Evolutionary conservation across 2,888 invertebrate genomes (phyloP).

Genomic region (Leptinotarsa rubiginosa): DNA sequence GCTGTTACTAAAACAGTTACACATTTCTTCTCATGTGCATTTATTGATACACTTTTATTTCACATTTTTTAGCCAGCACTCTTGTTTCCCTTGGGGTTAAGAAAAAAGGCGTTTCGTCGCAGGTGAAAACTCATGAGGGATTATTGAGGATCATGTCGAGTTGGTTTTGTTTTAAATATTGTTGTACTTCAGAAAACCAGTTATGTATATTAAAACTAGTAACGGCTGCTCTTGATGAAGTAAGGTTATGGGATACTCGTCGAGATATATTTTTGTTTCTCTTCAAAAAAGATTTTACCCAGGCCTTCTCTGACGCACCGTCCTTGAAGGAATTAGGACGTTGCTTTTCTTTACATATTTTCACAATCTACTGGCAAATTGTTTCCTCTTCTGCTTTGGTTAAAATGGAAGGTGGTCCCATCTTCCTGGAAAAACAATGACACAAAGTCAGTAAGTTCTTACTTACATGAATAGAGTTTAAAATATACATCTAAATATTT

Average conservation of each 20-base stretch:
- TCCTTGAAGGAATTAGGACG: no score
- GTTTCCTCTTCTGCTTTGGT: not conserved
- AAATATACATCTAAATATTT: no score
- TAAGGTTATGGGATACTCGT: no score
- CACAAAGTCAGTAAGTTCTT: no score
- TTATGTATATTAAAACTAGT: no score
- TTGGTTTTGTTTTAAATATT: not conserved
- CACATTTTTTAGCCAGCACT: not conserved
- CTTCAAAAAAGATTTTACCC: no score
- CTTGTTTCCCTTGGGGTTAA: slow-evolving; percentile 1
- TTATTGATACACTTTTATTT: not conserved
- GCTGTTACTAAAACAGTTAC: slow-evolving; percentile 5
- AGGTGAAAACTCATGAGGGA: not conserved
- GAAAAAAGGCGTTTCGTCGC: not conserved
- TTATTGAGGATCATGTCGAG: not conserved
- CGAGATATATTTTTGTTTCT: no score
- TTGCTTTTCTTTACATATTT: not conserved
- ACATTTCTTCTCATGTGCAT: not conserved
- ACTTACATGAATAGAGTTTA: no score
- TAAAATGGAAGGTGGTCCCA: not conserved
- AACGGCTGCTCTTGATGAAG: no score
- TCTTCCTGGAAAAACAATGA: not conserved
- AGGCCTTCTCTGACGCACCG: no score
- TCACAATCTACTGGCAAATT: not conserved
- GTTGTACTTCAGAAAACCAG: not conserved